Base-by-base conservation (phyloP, 2,888 invertebrate species). In the Lithodes maja region DNA sequence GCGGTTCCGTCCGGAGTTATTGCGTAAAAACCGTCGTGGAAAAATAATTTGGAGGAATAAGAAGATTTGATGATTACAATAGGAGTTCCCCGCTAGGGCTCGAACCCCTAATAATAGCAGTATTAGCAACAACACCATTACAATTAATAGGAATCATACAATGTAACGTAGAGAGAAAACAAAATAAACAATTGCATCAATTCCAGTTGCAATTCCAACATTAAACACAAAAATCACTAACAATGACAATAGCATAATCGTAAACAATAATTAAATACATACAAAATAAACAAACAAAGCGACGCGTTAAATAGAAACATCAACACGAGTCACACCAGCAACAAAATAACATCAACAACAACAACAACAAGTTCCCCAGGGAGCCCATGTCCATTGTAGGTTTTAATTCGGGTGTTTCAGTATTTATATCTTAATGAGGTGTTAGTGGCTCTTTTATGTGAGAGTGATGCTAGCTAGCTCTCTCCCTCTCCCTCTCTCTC, bases 401-500 rank as follows among this genome's bases (percentile, higher is more conserved):
- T 5, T 7, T 61, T 5, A 61, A 61, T 12, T 61, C 5, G 61
- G 61, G 7, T 12, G 61, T 61, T 61, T 61, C 61, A 61, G 12
- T 61, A 61, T 61, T 61, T 61, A 61, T 61, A 61, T 61, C 61
- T 61, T 61, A 61, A 61, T 61, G 61, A 61, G 61, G 61, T 61
- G 61, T 61, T 61, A 12, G 61, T 12, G 61, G 5, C 61, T 61
- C 61, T 61, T 61, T 61, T 61, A 61, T 61, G 61, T 61, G 61
- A 12, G 61, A 61, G 5, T 61, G 12, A 7, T 5, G 61, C 61
- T 12, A 5, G 7, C 61, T 12, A 5, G 7, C 61, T 61, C 61
- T 1, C 61, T 61, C 61, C 12, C 61, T 61, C 61, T 61, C 61
- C 12, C 61, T 61, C 9, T 55, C 55, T 55, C 55, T 55, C 5